Evolutionary conservation across 2,888 invertebrate species (phyloP).

Genomic region (Cosmia trapezina): DNA sequence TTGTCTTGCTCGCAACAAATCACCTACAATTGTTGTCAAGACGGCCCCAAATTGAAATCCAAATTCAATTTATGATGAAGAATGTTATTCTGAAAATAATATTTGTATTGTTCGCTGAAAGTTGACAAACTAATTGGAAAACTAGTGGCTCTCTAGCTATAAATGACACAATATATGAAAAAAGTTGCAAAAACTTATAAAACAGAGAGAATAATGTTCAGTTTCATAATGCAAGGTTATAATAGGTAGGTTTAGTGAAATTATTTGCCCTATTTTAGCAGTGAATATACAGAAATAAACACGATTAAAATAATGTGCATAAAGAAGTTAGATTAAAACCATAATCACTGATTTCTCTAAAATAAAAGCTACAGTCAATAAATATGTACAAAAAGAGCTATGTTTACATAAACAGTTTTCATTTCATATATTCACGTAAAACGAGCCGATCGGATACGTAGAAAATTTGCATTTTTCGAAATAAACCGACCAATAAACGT

Average conservation of each 20-base stretch:
- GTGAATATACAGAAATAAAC: too few relatives aligned
- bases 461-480: background rate
- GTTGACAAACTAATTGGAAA: background rate
- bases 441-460: background rate
- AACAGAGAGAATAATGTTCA: background rate
- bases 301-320: too few relatives aligned
- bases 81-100: constrained; percentile 32
- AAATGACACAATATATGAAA: background rate
- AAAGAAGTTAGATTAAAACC: too few relatives aligned
- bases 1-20: constrained; percentile 50
- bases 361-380: background rate
- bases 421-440: background rate
- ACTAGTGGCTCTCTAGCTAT: background rate
- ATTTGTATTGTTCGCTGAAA: constrained; percentile 5
- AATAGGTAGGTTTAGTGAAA: background rate
- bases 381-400: too few relatives aligned
- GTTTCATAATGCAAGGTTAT: background rate
- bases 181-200: too few relatives aligned
- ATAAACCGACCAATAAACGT: too few relatives aligned
- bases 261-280: background rate
- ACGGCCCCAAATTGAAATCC: constrained; percentile 53
- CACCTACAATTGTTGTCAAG: constrained; percentile 47
- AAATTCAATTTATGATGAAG: constrained; percentile 55
- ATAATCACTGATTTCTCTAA: background rate
- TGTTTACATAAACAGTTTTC: too few relatives aligned